A percentile compares a stretch with the other conserved stretches of the same genome.
phyloP scores from a whole-genome alignment of 2,888 invertebrate species.

The Halictus quadricinctus region DNA sequence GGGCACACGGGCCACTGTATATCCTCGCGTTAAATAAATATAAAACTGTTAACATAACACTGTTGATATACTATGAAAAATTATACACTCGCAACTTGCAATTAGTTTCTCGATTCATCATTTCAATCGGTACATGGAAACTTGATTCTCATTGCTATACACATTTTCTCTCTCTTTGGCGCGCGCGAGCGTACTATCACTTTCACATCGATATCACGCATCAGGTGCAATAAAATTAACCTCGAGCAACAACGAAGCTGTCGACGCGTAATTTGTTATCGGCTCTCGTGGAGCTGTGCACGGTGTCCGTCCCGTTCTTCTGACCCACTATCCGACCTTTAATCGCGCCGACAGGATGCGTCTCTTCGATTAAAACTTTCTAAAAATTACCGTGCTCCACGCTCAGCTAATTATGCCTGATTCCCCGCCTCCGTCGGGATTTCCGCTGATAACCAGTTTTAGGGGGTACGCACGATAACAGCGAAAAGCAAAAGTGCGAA shows the following conservation, averaged over 20 bases:
- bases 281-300: conserved; percentile 14
- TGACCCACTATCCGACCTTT: conserved; percentile 39
- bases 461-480: not conserved
- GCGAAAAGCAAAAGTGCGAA: not conserved
- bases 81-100: too few species aligned
- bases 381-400: conserved; percentile 1
- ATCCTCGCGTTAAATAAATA: not conserved
- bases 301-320: conserved; percentile 23
- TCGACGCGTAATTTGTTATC: conserved; percentile 41
- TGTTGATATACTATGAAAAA: too few species aligned
- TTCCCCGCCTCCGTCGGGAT: not conserved
- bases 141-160: too few species aligned
- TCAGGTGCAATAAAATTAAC: not conserved
- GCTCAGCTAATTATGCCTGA: not conserved
- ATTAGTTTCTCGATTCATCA: too few species aligned
- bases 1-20: not conserved
- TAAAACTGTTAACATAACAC: too few species aligned
- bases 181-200: not conserved
- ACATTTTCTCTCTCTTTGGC: not conserved
- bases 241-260: not conserved
- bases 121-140: too few species aligned
- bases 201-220: not conserved
- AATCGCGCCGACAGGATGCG: conserved; percentile 41
- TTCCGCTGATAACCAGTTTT: not conserved
- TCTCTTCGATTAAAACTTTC: conserved; percentile 29